Evolutionary conservation across 2,888 invertebrate species (phyloP).

Genomic region (Tholera decimalis): DNA sequence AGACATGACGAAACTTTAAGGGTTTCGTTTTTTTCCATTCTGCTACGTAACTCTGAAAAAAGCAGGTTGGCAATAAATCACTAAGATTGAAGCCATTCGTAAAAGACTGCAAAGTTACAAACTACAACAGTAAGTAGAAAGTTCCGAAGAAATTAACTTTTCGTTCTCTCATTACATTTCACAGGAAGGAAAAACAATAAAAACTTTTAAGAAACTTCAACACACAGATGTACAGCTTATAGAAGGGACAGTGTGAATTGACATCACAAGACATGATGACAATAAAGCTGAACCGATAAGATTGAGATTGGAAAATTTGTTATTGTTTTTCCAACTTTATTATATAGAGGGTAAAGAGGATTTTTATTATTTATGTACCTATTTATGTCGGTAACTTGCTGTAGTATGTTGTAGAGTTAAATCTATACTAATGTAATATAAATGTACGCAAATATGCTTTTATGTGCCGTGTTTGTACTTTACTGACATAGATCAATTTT

Average conservation of each 20-base stretch:
- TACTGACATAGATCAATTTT: too few species aligned
- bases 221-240: slow-evolving; percentile 50
- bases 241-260: slow-evolving; percentile 18
- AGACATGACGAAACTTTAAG: too few species aligned
- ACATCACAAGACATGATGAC: slow-evolving; percentile 27
- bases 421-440: too few species aligned
- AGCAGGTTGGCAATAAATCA: background rate
- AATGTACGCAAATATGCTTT: too few species aligned
- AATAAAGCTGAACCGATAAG: slow-evolving; percentile 9
- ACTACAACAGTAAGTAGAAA: background rate
- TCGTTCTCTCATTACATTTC: slow-evolving; percentile 14
- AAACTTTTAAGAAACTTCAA: slow-evolving; percentile 30
- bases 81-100: background rate
- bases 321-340: slow-evolving; percentile 39
- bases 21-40: too few species aligned
- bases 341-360: background rate
- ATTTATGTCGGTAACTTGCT: background rate
- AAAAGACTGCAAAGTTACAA: background rate
- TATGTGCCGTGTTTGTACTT: too few species aligned
- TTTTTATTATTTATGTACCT: slow-evolving; percentile 11
- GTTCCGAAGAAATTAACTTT: background rate
- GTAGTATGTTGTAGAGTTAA: background rate
- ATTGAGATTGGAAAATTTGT: slow-evolving; percentile 45
- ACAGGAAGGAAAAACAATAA: slow-evolving; percentile 37
- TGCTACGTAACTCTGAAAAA: too few species aligned